A percentile compares a stretch with the other conserved stretches of the same genome.
phyloP scores from a whole-genome alignment of 2,888 invertebrate species.

The Catocala sponsa region DNA sequence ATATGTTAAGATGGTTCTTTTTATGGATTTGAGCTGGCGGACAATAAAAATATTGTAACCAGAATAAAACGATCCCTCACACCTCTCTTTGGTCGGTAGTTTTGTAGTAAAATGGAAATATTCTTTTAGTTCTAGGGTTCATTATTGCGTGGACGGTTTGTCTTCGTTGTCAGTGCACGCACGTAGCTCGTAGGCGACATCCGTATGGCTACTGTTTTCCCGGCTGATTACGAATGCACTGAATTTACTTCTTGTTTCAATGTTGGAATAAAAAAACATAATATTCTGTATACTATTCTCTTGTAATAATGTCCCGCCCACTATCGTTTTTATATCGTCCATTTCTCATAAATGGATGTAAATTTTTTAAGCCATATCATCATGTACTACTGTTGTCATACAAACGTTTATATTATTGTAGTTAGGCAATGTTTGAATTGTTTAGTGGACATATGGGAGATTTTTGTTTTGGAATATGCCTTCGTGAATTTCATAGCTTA shows the following conservation, averaged over 20 bases:
- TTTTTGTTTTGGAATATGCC: neutral
- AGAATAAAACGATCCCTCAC: slow-evolving; percentile 48
- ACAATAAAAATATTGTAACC: slow-evolving; percentile 66
- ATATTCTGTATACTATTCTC: slow-evolving; percentile 50
- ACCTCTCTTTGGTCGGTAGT: slow-evolving; percentile 26
- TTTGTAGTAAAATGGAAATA: slow-evolving; percentile 22
- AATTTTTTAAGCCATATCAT: slow-evolving; percentile 25
- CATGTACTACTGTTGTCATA: slow-evolving; percentile 32
- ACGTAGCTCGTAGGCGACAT: slow-evolving; percentile 78
- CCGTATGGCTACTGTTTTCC: slow-evolving; percentile 79
- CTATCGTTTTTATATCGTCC: slow-evolving; percentile 30
- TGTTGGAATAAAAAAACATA: slow-evolving; percentile 50
- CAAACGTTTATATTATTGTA: slow-evolving; percentile 20
- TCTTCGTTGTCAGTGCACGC: slow-evolving; percentile 69
- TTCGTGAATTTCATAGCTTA: neutral
- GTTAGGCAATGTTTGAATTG: slow-evolving; percentile 1
- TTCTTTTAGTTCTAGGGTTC: slow-evolving; percentile 50
- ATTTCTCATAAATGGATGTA: slow-evolving; percentile 30
- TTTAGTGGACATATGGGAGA: neutral
- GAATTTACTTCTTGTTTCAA: slow-evolving; percentile 63
- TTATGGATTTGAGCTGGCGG: slow-evolving; percentile 68
- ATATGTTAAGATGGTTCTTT: slow-evolving; percentile 69
- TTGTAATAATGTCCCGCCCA: slow-evolving; percentile 45
- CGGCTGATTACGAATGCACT: slow-evolving; percentile 76
- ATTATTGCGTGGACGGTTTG: slow-evolving; percentile 54